phyloP scores from a whole-genome alignment of 2,797 vertebrate genomes.

The Thalassophryne amazonica region DNA sequence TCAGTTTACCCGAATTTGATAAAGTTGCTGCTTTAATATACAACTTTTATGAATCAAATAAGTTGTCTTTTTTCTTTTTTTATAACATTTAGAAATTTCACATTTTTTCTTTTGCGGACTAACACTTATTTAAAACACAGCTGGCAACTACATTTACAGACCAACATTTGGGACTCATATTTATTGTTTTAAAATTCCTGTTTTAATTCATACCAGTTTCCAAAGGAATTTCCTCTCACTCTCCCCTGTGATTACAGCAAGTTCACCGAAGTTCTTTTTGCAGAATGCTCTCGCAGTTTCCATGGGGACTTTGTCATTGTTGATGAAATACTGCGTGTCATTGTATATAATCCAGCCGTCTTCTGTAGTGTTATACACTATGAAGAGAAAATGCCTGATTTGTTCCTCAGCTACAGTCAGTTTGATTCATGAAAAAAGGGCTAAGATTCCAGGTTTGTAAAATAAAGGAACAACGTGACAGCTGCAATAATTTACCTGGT shows the following conservation, averaged over 20 bases:
- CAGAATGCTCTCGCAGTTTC: slow-evolving; percentile 85
- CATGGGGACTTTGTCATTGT: slow-evolving; percentile 77
- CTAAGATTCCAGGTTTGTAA: neutral
- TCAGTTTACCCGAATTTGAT: no score
- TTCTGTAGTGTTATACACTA: slow-evolving; percentile 79
- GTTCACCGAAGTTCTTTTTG: slow-evolving; percentile 85
- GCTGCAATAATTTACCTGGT: slow-evolving; percentile 30
- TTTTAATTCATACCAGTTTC: slow-evolving; percentile 81
- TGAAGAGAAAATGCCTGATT: slow-evolving; percentile 13
- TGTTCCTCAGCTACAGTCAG: neutral
- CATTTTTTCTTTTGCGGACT: no score
- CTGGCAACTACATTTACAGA: neutral
- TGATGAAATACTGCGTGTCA: slow-evolving; percentile 88
- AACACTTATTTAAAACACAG: no score
- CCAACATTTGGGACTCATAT: neutral
- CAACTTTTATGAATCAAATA: no score
- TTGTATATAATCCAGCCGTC: slow-evolving; percentile 90
- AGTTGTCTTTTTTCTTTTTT: no score
- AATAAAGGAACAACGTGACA: neutral
- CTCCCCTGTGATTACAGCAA: slow-evolving; percentile 82
- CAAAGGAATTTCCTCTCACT: slow-evolving; percentile 89
- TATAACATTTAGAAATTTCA: no score
- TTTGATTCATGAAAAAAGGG: neutral
- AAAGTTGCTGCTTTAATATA: no score
- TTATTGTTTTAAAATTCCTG: neutral